Evolutionary conservation across 2,888 invertebrate species (phyloP), one percentile per base, ranked within the genome.

Genomic region (Isoperla grammatica): DNA sequence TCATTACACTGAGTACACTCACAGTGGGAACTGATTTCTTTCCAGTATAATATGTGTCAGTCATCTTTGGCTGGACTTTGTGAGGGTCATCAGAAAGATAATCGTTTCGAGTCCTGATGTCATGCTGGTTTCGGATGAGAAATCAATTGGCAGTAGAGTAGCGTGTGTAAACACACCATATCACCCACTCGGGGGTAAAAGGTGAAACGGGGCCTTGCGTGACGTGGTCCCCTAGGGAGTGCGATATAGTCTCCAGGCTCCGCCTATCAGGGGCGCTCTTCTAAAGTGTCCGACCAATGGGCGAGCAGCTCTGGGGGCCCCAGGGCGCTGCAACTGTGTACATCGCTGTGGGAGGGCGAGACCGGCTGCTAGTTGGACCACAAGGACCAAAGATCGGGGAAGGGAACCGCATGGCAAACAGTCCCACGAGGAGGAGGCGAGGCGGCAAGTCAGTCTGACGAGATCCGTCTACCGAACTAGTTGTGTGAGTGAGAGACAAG

Each of bases 151-250:
- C 29, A 29, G 29, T 29, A 29, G 8, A 29, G 29, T 29, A 4
- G 29, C 29, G 29, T 29, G 29, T 29, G 4, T 29, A 29, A 29
- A 29, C 5, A 29, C 5, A 29, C 5, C 29, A 29, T 29, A 29
- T 29, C 29, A 29, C 29, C 29, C 29, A 8, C 4, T 13, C 15
- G 15, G 17, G 45, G 48, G 48, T n/a, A 22, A 48, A n/a, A 22
- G 48, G 48, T 48, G 48, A 22, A 48, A 46, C 45, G 46, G 17
- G 17, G 46, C 22, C 22, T 20, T 20, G 45, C 29, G 45, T 45
- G 20, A 6, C 46, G 17, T 22, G 15, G 59, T 46, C 54, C 59
- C 55, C 59, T 49, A 54, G 59, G 59, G 59, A 56, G 46, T 42
- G 29, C 23, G 20, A n/a, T n/a, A 46, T 22, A 11, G 29, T 15